Evolutionary conservation across 1,140 invertebrate genomes (phyloP).

Genomic region (Zaprionus taronus): DNA sequence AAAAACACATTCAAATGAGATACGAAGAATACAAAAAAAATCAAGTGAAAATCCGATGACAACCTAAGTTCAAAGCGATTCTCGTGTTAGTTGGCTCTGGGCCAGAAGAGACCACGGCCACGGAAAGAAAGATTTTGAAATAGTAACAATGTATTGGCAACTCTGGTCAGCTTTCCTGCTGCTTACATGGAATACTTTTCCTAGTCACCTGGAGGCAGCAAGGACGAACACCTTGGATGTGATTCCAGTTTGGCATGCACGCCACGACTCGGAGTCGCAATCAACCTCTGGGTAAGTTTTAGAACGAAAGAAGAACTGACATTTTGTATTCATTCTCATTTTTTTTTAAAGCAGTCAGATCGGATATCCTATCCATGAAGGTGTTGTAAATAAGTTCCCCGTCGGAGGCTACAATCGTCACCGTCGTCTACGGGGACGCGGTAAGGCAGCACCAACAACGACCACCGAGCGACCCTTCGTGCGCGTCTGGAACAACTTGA

Average conservation of each 20-base stretch:
- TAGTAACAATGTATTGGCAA: slow-evolving; percentile 46
- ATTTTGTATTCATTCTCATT: neutral
- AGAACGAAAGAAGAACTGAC: neutral
- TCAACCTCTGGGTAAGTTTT: slow-evolving; percentile 29
- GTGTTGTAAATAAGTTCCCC: neutral
- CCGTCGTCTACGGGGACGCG: slow-evolving; percentile 21
- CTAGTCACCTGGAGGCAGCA: slow-evolving; percentile 18
- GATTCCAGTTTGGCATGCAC: slow-evolving; percentile 30
- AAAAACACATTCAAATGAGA: slow-evolving; percentile 36
- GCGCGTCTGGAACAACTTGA: slow-evolving; percentile 72
- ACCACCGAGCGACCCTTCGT: slow-evolving; percentile 71
- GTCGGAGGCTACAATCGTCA: slow-evolving; percentile 45
- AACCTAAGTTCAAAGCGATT: slow-evolving; percentile 20
- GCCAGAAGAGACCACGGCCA: slow-evolving; percentile 35
- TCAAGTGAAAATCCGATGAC: slow-evolving; percentile 39
- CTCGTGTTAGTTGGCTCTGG: slow-evolving; percentile 38
- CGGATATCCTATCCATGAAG: slow-evolving; percentile 8
- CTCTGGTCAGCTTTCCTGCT: slow-evolving; percentile 41
- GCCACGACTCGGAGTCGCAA: neutral
- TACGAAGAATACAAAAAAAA: slow-evolving; percentile 6
- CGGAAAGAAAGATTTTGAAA: neutral
- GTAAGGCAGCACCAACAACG: slow-evolving; percentile 42
- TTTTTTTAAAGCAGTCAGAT: slow-evolving; percentile 11
- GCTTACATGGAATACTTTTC: slow-evolving; percentile 27
- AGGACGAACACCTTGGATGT: slow-evolving; percentile 28